Base-by-base conservation (phyloP, 2,888 invertebrate species). In the Lymantria dispar region DNA sequence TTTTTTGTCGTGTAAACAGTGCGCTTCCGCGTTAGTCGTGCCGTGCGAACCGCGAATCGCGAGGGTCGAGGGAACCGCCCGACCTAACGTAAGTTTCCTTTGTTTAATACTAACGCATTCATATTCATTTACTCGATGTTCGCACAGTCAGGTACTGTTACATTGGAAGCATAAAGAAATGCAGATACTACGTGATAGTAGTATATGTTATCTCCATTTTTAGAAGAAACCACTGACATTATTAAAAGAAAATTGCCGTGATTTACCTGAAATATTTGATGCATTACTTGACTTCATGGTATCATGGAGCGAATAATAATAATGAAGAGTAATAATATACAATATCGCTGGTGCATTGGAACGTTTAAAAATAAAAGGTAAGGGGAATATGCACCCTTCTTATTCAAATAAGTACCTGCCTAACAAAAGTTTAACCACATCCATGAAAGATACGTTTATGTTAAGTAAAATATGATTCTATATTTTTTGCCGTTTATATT, bases 1-100 rank as follows among this genome's bases (percentile, higher is more conserved):
- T 82, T 81, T 85, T 86, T 84, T 63, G 78, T 74, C 72, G 76
- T 72, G 78, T 80, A 81, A 80, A 85, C 80, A 78, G 62, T 69
- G 64, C 78, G 76, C 79, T 86, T 87, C 87, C 87, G 86, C 79
- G 76, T 75, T 69, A 63, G 72, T 64, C 64, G 72, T 77, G 77
- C 78, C 88, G 87, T 89, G 88, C 80, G 88, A 89, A 87, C 80
- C 57, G 65, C 59, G 78, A 77, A 83, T 79, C 55, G 67, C 61
- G 79, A 78, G 85, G 85, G 85, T 80, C 83, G 81, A 80, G 80
- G 76, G 80, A 84, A 80, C 72, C 70, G 67, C 62, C 71, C 79
- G 78, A 82, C 78, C 80, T 81, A 78, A 73, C 73, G 74, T 72
- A 73, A 75, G 74, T 68, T 83, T 81, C 81, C 83, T 87, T 87